phyloP scores from a whole-genome alignment of 2,797 vertebrate species.

The Mus spretus region DNA sequence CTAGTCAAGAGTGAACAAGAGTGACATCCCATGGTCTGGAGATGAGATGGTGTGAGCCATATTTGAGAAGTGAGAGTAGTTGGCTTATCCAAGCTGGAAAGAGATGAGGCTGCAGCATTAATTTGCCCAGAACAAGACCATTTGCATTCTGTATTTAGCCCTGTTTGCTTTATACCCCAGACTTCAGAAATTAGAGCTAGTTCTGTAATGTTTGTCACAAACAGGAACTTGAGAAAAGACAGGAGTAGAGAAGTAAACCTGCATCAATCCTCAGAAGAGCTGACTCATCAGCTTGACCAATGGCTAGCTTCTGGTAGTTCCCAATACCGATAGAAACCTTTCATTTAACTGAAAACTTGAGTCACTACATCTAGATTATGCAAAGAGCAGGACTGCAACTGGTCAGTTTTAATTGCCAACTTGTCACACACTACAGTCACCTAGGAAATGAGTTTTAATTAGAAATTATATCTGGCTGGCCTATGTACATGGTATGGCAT shows the following conservation, averaged over 20 bases:
- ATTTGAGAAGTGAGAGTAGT: background rate
- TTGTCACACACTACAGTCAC: background rate
- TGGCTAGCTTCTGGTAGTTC: background rate
- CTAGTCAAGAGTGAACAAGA: background rate
- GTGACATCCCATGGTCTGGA: background rate
- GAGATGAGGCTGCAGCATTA: background rate
- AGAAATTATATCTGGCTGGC: background rate
- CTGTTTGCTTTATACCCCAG: background rate
- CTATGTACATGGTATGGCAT: background rate
- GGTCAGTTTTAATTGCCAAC: background rate
- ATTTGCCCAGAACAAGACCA: background rate
- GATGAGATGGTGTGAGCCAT: background rate
- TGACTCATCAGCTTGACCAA: background rate
- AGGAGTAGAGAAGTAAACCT: background rate
- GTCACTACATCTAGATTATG: background rate
- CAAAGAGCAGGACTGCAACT: background rate
- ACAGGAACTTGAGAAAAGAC: background rate
- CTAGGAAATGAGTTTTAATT: background rate
- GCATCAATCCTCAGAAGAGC: background rate
- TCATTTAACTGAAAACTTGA: background rate
- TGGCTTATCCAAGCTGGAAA: background rate
- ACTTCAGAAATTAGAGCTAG: background rate
- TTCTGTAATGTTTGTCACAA: constrained; percentile 11
- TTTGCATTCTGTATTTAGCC: background rate
- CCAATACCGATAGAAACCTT: background rate